Base-by-base conservation (phyloP, 2,113 vertebrate genomes). In the Crotalus helleri region DNA sequence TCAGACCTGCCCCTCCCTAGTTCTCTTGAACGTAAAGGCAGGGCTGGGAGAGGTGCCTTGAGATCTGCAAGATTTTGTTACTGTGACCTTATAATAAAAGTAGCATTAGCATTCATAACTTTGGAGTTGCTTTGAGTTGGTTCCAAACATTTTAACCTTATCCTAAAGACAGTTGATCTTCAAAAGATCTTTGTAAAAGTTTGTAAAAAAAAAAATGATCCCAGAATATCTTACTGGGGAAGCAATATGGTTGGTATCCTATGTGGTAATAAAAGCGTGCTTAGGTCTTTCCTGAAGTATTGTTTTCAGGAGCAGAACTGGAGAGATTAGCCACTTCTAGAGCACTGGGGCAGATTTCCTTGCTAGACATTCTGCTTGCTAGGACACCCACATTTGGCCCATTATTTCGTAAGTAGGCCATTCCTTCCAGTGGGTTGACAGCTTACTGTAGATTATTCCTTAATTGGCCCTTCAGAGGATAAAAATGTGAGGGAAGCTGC, bases 401-500 rank as follows among this genome's bases (percentile, higher is more conserved):
- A 21, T 90, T 90, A 90, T 90, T 93, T 90, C 74, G 90, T 49
- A 90, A 57, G 59, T 61, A 86, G 88, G 55, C 74, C 81, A 86
- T 85, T 93, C 81, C 89, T 93, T 93, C 89, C 29, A n/a, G 74
- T 13, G 55, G 8, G 55, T 61, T 93, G 92, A 90, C 88, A 93
- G 88, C 64, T 93, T 10, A 61, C 55, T 90, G 89, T 59, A 85
- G 90, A 61, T 93, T 88, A 61, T 23, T 59, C 46, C 46, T 90
- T 93, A 93, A 93, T 93, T 93, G 88, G 92, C 74, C 74, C 88
- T 93, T 93, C 74, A 90, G 92, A 93, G 92, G 74, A 86, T 90
- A 87, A 86, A 93, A 93, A 93, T 86, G 88, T 57, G 74, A 86
- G 88, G 46, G 74, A 90, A 90, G 87, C 8, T 58, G 49, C 53